Conservation (phyloP, 2,797 vertebrate genomes). For the Molossus alvarezi region DNA sequence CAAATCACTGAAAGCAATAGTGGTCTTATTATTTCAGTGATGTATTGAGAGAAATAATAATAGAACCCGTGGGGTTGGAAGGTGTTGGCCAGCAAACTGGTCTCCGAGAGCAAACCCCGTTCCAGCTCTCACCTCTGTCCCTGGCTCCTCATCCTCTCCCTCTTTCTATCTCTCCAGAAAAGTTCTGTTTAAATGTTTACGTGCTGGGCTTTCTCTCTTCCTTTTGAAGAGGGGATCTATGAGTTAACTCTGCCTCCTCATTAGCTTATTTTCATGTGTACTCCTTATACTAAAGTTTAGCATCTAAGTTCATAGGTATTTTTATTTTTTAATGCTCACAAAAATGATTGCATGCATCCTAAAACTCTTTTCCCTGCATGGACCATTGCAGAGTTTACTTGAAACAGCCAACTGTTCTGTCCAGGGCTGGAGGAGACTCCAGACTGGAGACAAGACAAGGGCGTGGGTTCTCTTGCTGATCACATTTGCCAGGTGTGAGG, state of each 20-base stretch:
- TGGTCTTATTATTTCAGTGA: not conserved
- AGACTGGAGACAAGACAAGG: not conserved
- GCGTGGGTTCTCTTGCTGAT: not conserved
- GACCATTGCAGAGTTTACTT: not conserved
- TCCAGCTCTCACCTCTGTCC: not conserved
- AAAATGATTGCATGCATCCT: not conserved
- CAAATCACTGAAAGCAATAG: not conserved
- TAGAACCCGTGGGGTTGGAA: not conserved
- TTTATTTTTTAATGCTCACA: not conserved
- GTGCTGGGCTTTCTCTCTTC: not conserved
- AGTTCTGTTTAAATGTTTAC: not conserved
- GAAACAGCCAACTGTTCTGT: not conserved
- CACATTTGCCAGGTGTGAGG: not conserved
- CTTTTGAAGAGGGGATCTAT: not conserved
- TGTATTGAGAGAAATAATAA: not conserved
- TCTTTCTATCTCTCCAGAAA: not conserved
- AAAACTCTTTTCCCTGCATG: not conserved
- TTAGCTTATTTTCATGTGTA: not conserved
- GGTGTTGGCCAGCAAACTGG: not conserved
- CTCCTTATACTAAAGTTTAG: not conserved
- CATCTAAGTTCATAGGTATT: not conserved
- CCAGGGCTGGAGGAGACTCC: not conserved
- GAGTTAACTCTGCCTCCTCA: not conserved
- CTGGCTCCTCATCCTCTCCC: not conserved
- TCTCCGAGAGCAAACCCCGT: not conserved